phyloP scores from a whole-genome alignment of 2,113 vertebrate species.

The Cromileptes altivelis region DNA sequence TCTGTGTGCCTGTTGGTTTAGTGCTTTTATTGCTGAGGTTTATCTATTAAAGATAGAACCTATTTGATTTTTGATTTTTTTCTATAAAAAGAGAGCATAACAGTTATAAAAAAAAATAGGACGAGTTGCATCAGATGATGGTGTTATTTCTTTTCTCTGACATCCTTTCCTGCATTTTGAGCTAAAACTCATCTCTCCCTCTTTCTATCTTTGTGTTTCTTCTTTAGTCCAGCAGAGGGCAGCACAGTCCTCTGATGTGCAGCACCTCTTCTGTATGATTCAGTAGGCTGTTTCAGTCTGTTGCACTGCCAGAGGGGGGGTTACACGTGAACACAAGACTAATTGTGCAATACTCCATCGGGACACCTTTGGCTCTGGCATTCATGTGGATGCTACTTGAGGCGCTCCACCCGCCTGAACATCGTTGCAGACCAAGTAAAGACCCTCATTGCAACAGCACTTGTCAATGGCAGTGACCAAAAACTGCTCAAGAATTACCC shows the following conservation, averaged over 20 bases:
- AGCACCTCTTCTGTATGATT: neutral
- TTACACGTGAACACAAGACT: neutral
- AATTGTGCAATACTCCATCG: neutral
- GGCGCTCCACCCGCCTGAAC: too few species aligned
- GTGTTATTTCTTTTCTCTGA: neutral
- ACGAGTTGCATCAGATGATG: neutral
- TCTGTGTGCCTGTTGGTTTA: neutral
- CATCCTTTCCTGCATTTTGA: neutral
- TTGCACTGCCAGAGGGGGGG: neutral
- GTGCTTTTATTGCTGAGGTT: neutral
- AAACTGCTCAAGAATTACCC: too few species aligned
- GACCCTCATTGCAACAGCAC: too few species aligned
- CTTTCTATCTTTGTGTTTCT: neutral
- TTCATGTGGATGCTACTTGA: too few species aligned
- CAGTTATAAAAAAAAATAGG: neutral
- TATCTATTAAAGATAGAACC: neutral
- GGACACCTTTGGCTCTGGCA: too few species aligned
- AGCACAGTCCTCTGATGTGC: conserved; percentile 52
- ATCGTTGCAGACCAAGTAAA: too few species aligned
- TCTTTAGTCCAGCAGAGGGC: conserved; percentile 64
- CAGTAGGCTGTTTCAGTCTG: neutral
- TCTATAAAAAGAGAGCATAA: neutral
- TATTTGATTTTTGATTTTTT: neutral
- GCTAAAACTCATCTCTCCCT: neutral
- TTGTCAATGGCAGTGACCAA: too few species aligned